Conservation (phyloP, 2,113 vertebrate species). For the Monopterus albus region DNA sequence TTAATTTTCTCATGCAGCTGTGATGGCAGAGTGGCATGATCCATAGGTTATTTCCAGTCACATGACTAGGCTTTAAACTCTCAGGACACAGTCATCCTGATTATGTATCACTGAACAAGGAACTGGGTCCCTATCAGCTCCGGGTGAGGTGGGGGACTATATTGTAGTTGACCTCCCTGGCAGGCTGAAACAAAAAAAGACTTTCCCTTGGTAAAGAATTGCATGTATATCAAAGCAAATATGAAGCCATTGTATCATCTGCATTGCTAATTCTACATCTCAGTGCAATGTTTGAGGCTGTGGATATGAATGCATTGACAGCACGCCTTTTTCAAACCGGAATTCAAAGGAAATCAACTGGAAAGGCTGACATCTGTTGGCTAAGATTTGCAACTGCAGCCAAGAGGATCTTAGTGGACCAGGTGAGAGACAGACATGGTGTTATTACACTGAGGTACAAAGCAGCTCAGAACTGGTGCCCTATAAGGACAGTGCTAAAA, state of each 20-base stretch:
- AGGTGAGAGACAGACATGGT: constrained; percentile 6
- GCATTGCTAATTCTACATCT: constrained; percentile 52
- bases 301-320: constrained; percentile 28
- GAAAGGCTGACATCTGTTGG: constrained; percentile 83
- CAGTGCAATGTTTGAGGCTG: constrained; percentile 16
- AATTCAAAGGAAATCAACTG: constrained; percentile 51
- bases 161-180: constrained; percentile 39
- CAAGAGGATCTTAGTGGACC: not conserved
- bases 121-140: constrained; percentile 30
- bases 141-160: constrained; percentile 8
- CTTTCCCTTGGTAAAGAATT: constrained; percentile 51
- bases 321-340: not conserved
- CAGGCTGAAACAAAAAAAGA: constrained; percentile 11
- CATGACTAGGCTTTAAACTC: constrained; percentile 46
- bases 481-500: constrained; percentile 59
- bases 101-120: constrained; percentile 52
- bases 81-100: constrained; percentile 36
- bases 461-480: constrained; percentile 42
- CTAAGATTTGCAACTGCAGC: constrained; percentile 59
- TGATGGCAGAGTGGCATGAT: constrained; percentile 21
- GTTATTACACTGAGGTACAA: constrained; percentile 53
- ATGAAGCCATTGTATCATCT: constrained; percentile 30
- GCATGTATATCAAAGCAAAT: constrained; percentile 68
- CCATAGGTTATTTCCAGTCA: constrained; percentile 37
- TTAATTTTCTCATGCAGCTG: constrained; percentile 2